A percentile compares a stretch with the other conserved stretches of the same genome.
phyloP scores from a whole-genome alignment of 2,888 invertebrate species.

The Hecatera dysodea region DNA sequence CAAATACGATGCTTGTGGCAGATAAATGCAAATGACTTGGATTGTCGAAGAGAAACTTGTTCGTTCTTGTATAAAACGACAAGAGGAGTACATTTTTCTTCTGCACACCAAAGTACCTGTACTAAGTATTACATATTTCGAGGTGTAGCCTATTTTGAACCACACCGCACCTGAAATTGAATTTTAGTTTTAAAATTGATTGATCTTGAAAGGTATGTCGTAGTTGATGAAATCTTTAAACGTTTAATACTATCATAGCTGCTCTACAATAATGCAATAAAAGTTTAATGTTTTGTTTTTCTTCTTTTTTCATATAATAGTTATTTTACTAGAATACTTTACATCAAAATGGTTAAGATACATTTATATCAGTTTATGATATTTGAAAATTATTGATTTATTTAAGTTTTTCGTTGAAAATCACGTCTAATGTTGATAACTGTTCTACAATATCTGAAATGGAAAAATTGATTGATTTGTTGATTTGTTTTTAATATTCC shows the following conservation, averaged over 20 bases:
- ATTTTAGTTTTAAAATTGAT: neutral
- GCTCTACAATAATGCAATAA: neutral
- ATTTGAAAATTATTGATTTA: neutral
- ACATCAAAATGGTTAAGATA: neutral
- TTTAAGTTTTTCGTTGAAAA: neutral
- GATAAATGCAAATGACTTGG: constrained; percentile 51
- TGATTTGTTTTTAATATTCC: too few species aligned
- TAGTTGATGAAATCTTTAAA: neutral
- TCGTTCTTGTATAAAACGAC: constrained; percentile 5
- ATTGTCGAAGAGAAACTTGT: constrained; percentile 14
- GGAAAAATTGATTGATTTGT: too few species aligned
- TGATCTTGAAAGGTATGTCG: too few species aligned
- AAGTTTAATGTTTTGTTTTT: neutral
- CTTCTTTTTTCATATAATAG: too few species aligned
- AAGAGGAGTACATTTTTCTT: constrained; percentile 21
- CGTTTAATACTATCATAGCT: neutral
- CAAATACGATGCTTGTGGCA: constrained; percentile 43
- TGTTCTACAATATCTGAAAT: too few species aligned
- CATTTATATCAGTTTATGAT: neutral
- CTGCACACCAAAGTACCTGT: constrained; percentile 4
- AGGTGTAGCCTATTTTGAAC: too few species aligned
- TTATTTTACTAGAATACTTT: neutral
- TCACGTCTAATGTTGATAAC: too few species aligned
- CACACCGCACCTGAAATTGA: neutral
- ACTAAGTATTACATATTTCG: neutral